Conservation (phyloP, 2,797 vertebrate genomes). For the Sphenopsis melanotis region DNA sequence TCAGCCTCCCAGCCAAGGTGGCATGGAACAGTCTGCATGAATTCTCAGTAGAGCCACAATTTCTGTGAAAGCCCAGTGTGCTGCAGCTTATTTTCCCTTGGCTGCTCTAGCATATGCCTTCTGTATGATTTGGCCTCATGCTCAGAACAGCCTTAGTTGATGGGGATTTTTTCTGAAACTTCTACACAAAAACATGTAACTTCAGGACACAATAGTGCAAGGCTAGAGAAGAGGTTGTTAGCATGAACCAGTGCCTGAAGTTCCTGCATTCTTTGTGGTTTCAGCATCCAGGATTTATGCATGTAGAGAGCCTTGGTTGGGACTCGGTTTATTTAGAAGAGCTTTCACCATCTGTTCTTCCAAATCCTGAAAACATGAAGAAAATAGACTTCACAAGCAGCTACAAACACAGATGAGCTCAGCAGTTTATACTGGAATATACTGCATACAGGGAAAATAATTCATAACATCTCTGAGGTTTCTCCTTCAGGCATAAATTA, state of each 20-base stretch:
- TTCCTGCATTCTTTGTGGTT: neutral
- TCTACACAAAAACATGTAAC: neutral
- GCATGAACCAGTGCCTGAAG: neutral
- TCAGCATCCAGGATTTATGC: neutral
- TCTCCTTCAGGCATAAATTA: neutral
- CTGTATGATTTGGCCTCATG: neutral
- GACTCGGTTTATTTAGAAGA: neutral
- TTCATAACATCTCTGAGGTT: neutral
- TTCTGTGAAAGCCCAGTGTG: neutral
- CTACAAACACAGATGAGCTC: neutral
- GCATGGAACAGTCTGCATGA: neutral
- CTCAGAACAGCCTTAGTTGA: neutral
- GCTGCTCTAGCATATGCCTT: neutral
- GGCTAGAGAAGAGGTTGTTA: neutral
- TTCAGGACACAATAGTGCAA: neutral
- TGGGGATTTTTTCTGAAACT: neutral
- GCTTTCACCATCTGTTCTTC: conserved; percentile 11
- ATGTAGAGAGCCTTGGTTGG: neutral
- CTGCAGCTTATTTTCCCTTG: neutral
- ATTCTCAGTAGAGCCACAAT: neutral
- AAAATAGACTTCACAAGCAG: neutral
- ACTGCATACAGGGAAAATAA: neutral
- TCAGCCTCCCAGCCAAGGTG: neutral
- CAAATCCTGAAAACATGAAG: neutral
- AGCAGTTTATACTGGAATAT: neutral